Evolutionary conservation across 1,140 invertebrate species (phyloP).

Genomic region (Cylas formicarius): DNA sequence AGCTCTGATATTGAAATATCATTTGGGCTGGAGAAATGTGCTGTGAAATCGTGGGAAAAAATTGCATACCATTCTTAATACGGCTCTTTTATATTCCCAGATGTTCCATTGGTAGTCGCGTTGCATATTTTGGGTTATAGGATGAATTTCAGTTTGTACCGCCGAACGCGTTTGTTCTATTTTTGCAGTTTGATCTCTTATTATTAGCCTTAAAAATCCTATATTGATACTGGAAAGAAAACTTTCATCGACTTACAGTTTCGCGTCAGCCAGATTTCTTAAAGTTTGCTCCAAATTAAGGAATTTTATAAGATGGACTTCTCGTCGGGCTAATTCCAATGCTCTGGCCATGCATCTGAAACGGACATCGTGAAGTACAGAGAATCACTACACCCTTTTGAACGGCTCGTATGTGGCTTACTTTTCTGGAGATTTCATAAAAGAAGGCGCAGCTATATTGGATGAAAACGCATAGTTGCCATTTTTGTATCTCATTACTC

Average conservation of each 20-base stretch:
- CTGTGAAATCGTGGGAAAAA: too few species aligned
- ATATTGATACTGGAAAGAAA: background rate
- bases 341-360: slow-evolving; percentile 48
- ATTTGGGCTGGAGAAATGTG: too few species aligned
- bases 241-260: slow-evolving; percentile 20
- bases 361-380: slow-evolving; percentile 1
- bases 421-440: slow-evolving; percentile 52
- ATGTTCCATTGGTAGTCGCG: slow-evolving; percentile 66
- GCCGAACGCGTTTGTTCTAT: slow-evolving; percentile 47
- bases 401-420: slow-evolving; percentile 25
- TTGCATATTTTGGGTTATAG: slow-evolving; percentile 54
- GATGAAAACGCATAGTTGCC: slow-evolving; percentile 53
- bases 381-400: slow-evolving; percentile 2
- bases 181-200: slow-evolving; percentile 24
- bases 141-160: slow-evolving; percentile 67
- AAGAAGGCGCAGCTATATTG: slow-evolving; percentile 47
- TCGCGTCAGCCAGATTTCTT: slow-evolving; percentile 41
- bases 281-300: slow-evolving; percentile 50
- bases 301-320: slow-evolving; percentile 52
- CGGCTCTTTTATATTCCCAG: slow-evolving; percentile 57
- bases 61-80: slow-evolving; percentile 24
- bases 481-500: slow-evolving; percentile 48
- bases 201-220: slow-evolving; percentile 15
- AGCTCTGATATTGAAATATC: too few species aligned
- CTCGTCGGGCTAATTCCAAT: slow-evolving; percentile 47